Base-by-base conservation (phyloP, 1,140 invertebrate genomes). In the Ceratina japonica region DNA sequence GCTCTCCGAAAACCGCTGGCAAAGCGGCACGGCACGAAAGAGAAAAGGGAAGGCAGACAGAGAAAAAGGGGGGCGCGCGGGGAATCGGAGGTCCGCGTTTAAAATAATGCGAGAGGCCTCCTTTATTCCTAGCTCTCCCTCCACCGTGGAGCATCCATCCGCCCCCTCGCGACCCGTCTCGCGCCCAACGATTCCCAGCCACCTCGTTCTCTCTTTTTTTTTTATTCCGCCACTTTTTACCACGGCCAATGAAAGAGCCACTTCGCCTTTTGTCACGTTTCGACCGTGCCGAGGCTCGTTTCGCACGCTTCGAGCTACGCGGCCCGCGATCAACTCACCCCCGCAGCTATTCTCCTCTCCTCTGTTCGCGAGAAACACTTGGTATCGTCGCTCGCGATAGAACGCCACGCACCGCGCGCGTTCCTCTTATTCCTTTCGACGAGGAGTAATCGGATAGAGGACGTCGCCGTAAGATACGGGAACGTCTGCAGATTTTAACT, bases 181-280 rank as follows among this genome's bases (percentile, higher is more conserved):
- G 52, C 52, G 27, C 27, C 27, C 27, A 31, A 31, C 27, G 27
- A 31, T 31, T 31, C 27, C 27, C 15, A 74, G 37, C 61, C 68
- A 51, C 78, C 77, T 81, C 63, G 61, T 75, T 76, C 76, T 82
- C 49, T 72, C 63, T 31, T 70, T 75, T 59, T 81, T 83, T 83
- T 83, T 83, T 85, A 81, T 72, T 82, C 70, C 79, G 71, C 68
- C 77, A 80, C 82, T 82, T 79, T 63, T 75, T 71, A 61, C 72
- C 61, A 59, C 68, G 80, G 83, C 79, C 84, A 80, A 87, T 82
- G 82, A 86, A 85, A 86, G 80, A 84, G 75, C 75, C 80, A 82
- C 82, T 80, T 84, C 79, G 81, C 65, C 79, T 65, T 79, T 84
- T 68, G 84, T 70, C 79, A 52, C 65, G 58, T 49, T 76, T 75